Percentiles rank a stretch among this genome's conserved stretches.
Conservation (phyloP, 37 sponge, comb jelly and placozoan species). For the Cladorhizidae sp. region DNA sequence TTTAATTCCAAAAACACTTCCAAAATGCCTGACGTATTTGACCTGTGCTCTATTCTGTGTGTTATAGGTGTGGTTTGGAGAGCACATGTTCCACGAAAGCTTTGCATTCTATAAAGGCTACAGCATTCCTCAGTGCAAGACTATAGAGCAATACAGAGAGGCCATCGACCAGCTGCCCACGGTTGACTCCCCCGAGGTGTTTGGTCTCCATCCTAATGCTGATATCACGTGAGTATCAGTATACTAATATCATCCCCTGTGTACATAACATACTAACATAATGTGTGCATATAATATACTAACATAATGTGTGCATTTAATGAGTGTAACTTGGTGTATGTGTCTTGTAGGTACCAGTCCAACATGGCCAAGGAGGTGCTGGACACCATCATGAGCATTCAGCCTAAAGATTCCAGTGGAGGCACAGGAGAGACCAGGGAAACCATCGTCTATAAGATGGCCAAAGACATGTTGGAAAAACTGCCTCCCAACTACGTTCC, state of each 20-base stretch:
- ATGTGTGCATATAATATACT: neutral
- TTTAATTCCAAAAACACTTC: too few species aligned
- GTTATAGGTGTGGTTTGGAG: slow-evolving; percentile 91
- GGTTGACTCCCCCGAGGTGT: slow-evolving; percentile 98
- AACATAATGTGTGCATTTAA: neutral
- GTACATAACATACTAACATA: too few species aligned
- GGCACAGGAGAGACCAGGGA: slow-evolving; percentile 98
- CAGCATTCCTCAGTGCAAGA: slow-evolving; percentile 83
- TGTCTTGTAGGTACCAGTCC: slow-evolving; percentile 81
- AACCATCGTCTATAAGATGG: slow-evolving; percentile 82
- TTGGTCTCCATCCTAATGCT: slow-evolving; percentile 98
- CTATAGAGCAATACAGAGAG: slow-evolving; percentile 82
- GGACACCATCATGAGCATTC: slow-evolving; percentile 95
- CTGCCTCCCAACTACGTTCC: slow-evolving; percentile 95
- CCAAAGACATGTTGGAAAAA: slow-evolving; percentile 94
- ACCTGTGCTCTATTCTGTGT: neutral
- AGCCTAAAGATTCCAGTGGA: slow-evolving; percentile 98
- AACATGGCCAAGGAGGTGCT: slow-evolving; percentile 93
- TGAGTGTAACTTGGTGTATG: neutral
- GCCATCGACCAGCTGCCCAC: slow-evolving; percentile 93
- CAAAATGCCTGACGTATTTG: too few species aligned
- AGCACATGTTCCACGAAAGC: slow-evolving; percentile 84
- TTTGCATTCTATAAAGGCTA: slow-evolving; percentile 96
- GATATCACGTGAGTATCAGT: slow-evolving; percentile 94
- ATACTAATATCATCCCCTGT: neutral